Evolutionary conservation across 2,113 vertebrate genomes (phyloP), one percentile per base, ranked within the genome.

Genomic region (Cepphus grylle): DNA sequence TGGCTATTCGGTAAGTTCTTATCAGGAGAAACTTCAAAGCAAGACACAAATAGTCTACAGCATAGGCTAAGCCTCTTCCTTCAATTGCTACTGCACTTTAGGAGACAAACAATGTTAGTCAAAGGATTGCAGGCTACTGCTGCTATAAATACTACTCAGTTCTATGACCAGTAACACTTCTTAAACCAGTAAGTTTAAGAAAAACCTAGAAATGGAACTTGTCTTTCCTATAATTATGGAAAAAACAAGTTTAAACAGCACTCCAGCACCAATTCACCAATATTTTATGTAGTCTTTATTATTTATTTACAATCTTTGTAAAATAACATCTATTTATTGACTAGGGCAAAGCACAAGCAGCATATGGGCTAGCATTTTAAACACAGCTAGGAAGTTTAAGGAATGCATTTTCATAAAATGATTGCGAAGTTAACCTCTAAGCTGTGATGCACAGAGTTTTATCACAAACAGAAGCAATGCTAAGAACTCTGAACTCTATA

Each of bases 21-120:
- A 94, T 87, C 86, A 94, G 49, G 69, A 92, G 43, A 65, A 93
- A 94, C 86, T 93, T 90, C 93, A 91, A 94, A 94, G 94, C 1
- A 8, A 85, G 90, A 87, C 56, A 92, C 7, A 90, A 95, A 96
- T 71, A 61, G 73, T 71, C 77, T 50, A 21, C 40, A 49, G 74
- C 83, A 72, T 2, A 74, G 86, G 77, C 65, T 85, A 80, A 94
- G 77, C 91, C 91, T 94, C 89, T 89, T 74, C 95, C 91, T 89
- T 89, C 73, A 55, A 58, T 86, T 94, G 77, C 88, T 92, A 9
- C 77, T 74, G 74, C 70, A 61, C 8, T 91, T 86, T 23, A 86
- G 77, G 43, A 93, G 86, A 67, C 65, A 96, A 92, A 80, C 85
- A 76, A 61, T 49, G 65, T 69, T 55, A 63, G 88, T 76, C 43